Base-by-base conservation (phyloP, 2,113 vertebrate species). In the Centropus unirufus region DNA sequence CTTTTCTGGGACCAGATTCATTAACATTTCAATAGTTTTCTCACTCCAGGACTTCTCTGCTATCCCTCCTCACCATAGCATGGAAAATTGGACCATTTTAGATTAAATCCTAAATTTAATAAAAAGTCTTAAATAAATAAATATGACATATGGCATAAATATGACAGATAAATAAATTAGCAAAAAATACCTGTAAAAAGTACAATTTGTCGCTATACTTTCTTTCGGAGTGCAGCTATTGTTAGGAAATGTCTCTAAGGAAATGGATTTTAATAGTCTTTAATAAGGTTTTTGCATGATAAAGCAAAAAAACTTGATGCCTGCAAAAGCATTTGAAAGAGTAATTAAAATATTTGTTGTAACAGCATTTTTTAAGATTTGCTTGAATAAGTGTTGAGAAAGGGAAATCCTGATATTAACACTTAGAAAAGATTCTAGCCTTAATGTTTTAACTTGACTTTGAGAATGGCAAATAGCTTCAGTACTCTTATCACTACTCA, bases 1-100 rank as follows among this genome's bases (percentile, higher is more conserved):
- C 58, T 95, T 94, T 76, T 21, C 86, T 92, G 68, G 42, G 62
- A 66, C 88, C 93, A 97, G 40, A 61, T 89, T 96, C 84, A 95
- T 96, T 96, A 94, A 58, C 92, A 96, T 96, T 95, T 95, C 95
- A 96, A 95, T 96, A 95, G 89, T 92, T 92, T 96, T 90, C 80
- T 93, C 85, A 90, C 92, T 92, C 80, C 76, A 75, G 61, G 73
- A 84, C 88, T 93, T 85, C 49, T 87, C 68, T 64, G 68, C 32
- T 78, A 42, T 42, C 49, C 62, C 11, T 87, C 80, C 86, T 87
- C 84, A 81, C n/a, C 49, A 91, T 76, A 73, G 30, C 22, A 63
- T 26, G 40, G 69, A 49, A 85, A 87, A 58, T 69, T 23, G 73
- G 49, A 40, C 66, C 22, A 61, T 46, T 69, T 83, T 72, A 79